phyloP scores from a whole-genome alignment of 1,140 invertebrate species.

The Drosophila ficusphila region DNA sequence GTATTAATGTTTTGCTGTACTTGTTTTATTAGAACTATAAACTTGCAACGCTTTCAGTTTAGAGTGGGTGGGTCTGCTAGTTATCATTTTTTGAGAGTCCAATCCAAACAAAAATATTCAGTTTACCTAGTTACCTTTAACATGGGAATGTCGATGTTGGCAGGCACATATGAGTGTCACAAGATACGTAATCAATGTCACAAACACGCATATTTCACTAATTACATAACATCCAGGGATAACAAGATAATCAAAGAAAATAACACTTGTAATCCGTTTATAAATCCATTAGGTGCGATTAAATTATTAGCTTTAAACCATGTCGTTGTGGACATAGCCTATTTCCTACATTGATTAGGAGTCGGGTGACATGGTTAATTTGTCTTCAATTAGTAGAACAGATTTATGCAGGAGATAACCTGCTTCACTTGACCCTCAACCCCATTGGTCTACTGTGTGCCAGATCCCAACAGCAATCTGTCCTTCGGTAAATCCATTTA shows the following conservation, averaged over 20 bases:
- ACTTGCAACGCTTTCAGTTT: too few relatives aligned
- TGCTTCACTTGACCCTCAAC: slow-evolving; percentile 4
- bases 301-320: neutral
- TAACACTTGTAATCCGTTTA: neutral
- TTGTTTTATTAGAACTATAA: neutral
- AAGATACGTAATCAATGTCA: too few relatives aligned
- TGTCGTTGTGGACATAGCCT: too few relatives aligned
- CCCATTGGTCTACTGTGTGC: neutral
- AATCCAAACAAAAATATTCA: too few relatives aligned
- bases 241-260: neutral
- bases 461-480: neutral
- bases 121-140: too few relatives aligned
- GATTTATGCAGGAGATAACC: neutral
- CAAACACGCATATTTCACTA: too few relatives aligned
- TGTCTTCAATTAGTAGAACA: neutral
- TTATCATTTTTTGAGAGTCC: too few relatives aligned
- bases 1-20: slow-evolving; percentile 2
- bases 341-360: neutral
- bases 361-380: neutral
- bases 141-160: too few relatives aligned
- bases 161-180: too few relatives aligned
- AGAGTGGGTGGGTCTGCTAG: too few relatives aligned
- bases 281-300: neutral
- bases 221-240: too few relatives aligned
- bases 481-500: slow-evolving; percentile 28